phyloP scores from a whole-genome alignment of 2,888 invertebrate genomes.

The Notodonta dromedarius region DNA sequence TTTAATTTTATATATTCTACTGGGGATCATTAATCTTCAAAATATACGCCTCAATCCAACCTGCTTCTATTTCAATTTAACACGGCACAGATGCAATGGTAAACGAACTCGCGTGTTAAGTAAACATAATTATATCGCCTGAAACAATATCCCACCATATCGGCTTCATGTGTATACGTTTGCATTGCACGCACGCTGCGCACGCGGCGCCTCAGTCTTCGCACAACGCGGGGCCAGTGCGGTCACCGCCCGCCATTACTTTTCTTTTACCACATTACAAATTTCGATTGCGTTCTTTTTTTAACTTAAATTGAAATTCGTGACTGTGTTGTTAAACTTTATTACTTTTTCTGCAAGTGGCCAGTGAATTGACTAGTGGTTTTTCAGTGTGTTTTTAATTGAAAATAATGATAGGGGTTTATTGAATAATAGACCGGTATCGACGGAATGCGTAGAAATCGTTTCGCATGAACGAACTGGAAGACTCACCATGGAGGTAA shows the following conservation, averaged over 20 bases:
- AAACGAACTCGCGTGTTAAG: slow-evolving; percentile 46
- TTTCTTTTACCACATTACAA: slow-evolving; percentile 30
- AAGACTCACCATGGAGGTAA: slow-evolving; percentile 64
- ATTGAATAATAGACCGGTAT: slow-evolving; percentile 41
- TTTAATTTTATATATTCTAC: neutral
- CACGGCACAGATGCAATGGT: slow-evolving; percentile 52
- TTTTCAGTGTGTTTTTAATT: slow-evolving; percentile 35
- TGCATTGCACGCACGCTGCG: slow-evolving; percentile 50
- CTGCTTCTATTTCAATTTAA: slow-evolving; percentile 47
- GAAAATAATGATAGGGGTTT: slow-evolving; percentile 22
- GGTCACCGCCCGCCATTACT: slow-evolving; percentile 48
- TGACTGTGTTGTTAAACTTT: slow-evolving; percentile 17
- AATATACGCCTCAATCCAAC: slow-evolving; percentile 35
- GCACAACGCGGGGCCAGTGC: slow-evolving; percentile 61
- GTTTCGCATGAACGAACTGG: slow-evolving; percentile 62
- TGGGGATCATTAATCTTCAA: slow-evolving; percentile 10
- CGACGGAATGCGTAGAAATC: slow-evolving; percentile 69
- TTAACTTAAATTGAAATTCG: slow-evolving; percentile 28
- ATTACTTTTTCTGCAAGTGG: slow-evolving; percentile 27
- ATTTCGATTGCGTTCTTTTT: slow-evolving; percentile 44
- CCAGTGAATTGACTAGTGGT: slow-evolving; percentile 33
- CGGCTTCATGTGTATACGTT: slow-evolving; percentile 34
- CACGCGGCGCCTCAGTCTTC: slow-evolving; percentile 55
- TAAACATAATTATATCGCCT: slow-evolving; percentile 44
- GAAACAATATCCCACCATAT: slow-evolving; percentile 61